A percentile compares a stretch with the other conserved stretches of the same genome.
Conservation (phyloP, 1,140 invertebrate genomes). For the Aphelinus atriplicis region DNA sequence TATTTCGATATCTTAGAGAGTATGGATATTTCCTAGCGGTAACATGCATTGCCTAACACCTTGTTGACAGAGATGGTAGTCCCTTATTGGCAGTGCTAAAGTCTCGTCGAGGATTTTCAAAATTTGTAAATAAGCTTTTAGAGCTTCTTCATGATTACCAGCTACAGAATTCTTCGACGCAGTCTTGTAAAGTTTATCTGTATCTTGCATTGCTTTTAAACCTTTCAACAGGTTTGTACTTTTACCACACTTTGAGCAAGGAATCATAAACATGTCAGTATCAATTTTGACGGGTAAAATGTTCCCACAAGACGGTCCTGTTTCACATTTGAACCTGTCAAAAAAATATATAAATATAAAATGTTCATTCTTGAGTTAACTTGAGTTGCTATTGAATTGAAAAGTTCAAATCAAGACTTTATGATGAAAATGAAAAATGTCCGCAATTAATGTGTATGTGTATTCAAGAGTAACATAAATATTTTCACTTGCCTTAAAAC, state of each 20-base stretch:
- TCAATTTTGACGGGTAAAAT: slow-evolving; percentile 72
- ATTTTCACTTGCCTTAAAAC: slow-evolving; percentile 51
- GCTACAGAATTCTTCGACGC: slow-evolving; percentile 73
- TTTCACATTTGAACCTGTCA: slow-evolving; percentile 70
- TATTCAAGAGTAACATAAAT: not conserved
- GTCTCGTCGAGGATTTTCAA: slow-evolving; percentile 76
- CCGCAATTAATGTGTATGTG: too few species aligned
- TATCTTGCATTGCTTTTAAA: slow-evolving; percentile 79
- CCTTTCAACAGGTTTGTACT: slow-evolving; percentile 80
- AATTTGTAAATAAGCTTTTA: slow-evolving; percentile 76
- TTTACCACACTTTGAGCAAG: slow-evolving; percentile 76
- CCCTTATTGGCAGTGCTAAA: slow-evolving; percentile 79
- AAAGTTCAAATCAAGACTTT: too few species aligned
- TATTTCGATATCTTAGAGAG: too few species aligned
- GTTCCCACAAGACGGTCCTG: slow-evolving; percentile 70
- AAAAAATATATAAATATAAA: not conserved
- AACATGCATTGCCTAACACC: slow-evolving; percentile 79
- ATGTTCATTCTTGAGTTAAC: too few species aligned
- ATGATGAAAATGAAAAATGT: too few species aligned
- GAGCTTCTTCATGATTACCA: slow-evolving; percentile 72
- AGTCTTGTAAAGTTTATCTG: slow-evolving; percentile 75
- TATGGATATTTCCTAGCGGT: slow-evolving; percentile 70
- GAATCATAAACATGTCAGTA: slow-evolving; percentile 75
- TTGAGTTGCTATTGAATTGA: too few species aligned
- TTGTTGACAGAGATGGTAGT: slow-evolving; percentile 86